A percentile compares a stretch with the other conserved stretches of the same genome.
Conservation (phyloP, 2,888 invertebrate species). For the Microctonus brassicae region DNA sequence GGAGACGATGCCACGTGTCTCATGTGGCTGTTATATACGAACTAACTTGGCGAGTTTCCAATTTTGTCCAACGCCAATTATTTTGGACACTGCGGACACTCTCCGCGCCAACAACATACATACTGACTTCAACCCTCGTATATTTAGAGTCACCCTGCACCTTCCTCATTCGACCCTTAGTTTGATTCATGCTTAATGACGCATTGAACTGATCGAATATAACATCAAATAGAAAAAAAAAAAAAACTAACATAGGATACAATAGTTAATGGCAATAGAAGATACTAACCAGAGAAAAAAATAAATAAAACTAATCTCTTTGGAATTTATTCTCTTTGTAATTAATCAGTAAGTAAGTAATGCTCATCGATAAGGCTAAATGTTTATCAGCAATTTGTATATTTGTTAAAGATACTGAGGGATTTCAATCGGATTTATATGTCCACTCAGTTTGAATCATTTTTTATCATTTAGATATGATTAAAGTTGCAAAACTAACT, state of each 20-base stretch:
- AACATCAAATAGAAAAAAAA: background rate
- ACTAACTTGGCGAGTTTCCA: constrained; percentile 45
- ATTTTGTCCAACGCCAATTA: constrained; percentile 48
- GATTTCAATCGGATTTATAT: no score
- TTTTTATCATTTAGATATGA: no score
- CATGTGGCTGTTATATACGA: constrained; percentile 19
- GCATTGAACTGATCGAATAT: background rate
- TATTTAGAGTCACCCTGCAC: background rate
- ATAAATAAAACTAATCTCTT: no score
- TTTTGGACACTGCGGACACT: constrained; percentile 43
- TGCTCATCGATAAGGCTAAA: no score
- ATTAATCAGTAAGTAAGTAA: no score
- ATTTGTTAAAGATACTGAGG: no score
- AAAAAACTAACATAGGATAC: background rate
- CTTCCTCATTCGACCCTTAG: background rate
- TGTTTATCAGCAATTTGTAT: no score
- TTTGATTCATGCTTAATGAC: background rate
- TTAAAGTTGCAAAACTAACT: no score
- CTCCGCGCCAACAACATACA: constrained; percentile 10
- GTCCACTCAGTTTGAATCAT: no score
- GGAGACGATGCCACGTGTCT: constrained; percentile 21
- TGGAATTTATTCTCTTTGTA: no score
- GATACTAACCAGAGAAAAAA: no score
- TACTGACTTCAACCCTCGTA: constrained; percentile 5
- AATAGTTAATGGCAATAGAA: no score